These are phyloP conservation scores for Cyphomyrus discorhynchus DNA, from an alignment of 2,113 vertebrate genomes.

Conservation along the genomic window DNA sequence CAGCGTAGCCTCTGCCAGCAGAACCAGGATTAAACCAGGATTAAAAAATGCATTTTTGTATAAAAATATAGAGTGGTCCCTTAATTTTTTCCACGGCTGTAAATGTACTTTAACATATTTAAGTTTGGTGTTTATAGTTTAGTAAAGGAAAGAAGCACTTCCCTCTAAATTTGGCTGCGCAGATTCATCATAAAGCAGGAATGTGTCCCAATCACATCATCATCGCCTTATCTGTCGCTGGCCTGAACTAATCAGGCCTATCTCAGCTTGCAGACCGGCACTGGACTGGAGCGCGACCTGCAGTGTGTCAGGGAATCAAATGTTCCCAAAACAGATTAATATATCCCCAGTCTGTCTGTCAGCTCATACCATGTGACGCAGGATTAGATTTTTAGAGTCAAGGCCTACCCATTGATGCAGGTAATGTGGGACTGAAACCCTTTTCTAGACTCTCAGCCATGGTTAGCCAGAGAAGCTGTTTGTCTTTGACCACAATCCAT, in stretches of 20 bases:
- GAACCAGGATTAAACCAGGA: too few relatives aligned
- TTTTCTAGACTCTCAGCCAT: background rate
- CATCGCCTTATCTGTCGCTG: background rate
- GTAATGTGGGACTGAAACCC: background rate
- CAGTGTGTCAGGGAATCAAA: conserved; percentile 4
- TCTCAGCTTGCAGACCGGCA: background rate
- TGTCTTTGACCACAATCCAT: background rate
- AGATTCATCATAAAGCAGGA: background rate
- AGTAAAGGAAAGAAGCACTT: background rate
- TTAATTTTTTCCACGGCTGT: too few relatives aligned
- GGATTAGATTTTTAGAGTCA: background rate
- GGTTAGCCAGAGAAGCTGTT: background rate
- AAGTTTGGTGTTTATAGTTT: background rate
- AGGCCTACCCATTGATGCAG: background rate
- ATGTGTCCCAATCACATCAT: background rate
- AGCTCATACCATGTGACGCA: background rate
- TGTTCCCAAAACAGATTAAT: background rate
- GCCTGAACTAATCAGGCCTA: background rate
- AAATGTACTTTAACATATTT: background rate
- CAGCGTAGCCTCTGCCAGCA: too few relatives aligned
- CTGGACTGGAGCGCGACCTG: background rate
- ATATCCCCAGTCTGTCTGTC: background rate
- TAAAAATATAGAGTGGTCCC: too few relatives aligned
- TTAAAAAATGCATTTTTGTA: too few relatives aligned
- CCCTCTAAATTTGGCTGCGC: background rate